Evolutionary conservation across 2,797 vertebrate genomes (phyloP).

Genomic region (Phalanger gymnotis): DNA sequence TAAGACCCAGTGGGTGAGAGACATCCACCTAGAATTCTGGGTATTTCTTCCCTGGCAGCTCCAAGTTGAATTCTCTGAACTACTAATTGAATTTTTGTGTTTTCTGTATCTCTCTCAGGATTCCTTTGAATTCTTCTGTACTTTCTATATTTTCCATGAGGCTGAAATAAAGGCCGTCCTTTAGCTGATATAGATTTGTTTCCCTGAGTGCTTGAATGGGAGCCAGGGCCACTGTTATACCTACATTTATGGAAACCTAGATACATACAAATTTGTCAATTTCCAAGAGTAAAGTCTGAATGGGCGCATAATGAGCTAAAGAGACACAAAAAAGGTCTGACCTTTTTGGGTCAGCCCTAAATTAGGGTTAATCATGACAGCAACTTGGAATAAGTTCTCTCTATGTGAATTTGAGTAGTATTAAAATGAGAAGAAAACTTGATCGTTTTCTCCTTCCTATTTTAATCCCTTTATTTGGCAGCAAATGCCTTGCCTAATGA

Average conservation of each 20-base stretch:
- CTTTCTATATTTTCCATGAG: neutral
- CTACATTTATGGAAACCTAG: neutral
- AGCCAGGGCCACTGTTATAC: neutral
- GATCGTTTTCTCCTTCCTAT: neutral
- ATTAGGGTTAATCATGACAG: neutral
- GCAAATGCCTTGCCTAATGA: neutral
- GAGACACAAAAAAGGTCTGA: neutral
- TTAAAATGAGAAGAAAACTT: neutral
- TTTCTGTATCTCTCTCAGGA: neutral
- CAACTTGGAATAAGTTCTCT: neutral
- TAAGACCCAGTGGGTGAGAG: neutral
- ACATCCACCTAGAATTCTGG: neutral
- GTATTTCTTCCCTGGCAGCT: neutral
- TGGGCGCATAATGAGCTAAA: neutral
- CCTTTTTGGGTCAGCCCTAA: neutral
- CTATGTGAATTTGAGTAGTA: neutral
- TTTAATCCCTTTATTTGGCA: neutral
- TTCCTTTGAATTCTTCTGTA: neutral
- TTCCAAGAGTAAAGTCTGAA: neutral
- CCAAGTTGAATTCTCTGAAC: neutral
- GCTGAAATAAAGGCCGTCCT: neutral
- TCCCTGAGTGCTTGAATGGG: neutral
- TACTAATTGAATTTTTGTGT: neutral
- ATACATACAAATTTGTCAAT: neutral
- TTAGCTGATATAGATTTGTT: neutral